These are phyloP conservation scores for Nematopogon swammerdamellus DNA, from an alignment of 2,888 invertebrate genomes.

Conservation along the genomic window DNA sequence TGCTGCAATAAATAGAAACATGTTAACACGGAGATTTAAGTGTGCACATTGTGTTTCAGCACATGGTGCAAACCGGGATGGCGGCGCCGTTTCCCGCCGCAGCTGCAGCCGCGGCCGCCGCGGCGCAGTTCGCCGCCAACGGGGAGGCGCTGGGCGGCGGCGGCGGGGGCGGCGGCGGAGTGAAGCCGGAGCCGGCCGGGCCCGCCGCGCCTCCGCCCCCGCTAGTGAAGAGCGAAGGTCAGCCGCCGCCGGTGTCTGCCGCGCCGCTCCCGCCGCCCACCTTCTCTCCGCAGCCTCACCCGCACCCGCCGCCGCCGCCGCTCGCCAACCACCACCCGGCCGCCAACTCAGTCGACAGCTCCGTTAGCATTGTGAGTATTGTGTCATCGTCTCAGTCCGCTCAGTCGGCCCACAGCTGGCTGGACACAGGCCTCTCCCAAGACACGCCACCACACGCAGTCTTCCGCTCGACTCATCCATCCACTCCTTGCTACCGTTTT, in stretches of 20 bases:
- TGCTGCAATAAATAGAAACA: too few relatives aligned
- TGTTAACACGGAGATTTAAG: too few relatives aligned
- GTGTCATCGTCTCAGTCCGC: too few relatives aligned
- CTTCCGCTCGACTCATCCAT: too few relatives aligned
- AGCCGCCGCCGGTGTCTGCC: constrained; percentile 28
- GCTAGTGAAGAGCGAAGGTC: constrained; percentile 54
- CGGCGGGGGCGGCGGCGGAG: constrained; percentile 29
- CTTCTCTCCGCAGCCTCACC: constrained; percentile 44
- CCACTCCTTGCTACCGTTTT: too few relatives aligned
- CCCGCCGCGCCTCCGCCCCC: constrained; percentile 38
- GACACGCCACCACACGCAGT: too few relatives aligned
- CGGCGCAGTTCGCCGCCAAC: constrained; percentile 57
- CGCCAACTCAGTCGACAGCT: constrained; percentile 59
- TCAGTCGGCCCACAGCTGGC: too few relatives aligned
- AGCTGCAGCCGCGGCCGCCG: constrained; percentile 60
- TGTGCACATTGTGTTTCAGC: constrained; percentile 59
- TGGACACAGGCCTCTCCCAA: too few relatives aligned
- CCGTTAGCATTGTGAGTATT: constrained; percentile 35
- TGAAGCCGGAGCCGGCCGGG: constrained; percentile 29
- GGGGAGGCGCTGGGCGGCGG: constrained; percentile 49
- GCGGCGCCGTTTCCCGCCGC: constrained; percentile 68
- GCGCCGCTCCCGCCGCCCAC: constrained; percentile 41
- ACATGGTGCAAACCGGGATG: constrained; percentile 93
- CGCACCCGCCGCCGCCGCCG: constrained; percentile 31
- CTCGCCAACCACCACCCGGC: constrained; percentile 21